Percentiles rank a stretch among this genome's conserved stretches.
Evolutionary conservation across 2,113 vertebrate genomes (phyloP).

Genomic region (Sturnira hondurensis): DNA sequence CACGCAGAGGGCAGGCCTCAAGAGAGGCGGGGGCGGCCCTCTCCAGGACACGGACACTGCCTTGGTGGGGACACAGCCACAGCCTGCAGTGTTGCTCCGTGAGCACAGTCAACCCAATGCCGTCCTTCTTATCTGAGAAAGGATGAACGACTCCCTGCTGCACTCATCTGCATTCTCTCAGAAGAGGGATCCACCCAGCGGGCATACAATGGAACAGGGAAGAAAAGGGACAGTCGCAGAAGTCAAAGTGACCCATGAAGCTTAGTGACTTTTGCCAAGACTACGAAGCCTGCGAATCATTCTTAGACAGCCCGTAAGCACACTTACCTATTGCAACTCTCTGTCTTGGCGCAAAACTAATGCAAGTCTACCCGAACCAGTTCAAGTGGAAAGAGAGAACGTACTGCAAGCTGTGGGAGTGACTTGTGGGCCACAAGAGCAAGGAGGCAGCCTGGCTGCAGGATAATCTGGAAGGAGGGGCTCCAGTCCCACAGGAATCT

Average conservation of each 20-base stretch:
- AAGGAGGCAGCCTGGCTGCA: neutral
- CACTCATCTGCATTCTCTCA: neutral
- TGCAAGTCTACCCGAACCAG: neutral
- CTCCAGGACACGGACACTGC: neutral
- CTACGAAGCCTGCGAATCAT: too few relatives aligned
- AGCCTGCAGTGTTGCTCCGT: too few relatives aligned
- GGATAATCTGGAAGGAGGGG: neutral
- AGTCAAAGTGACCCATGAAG: neutral
- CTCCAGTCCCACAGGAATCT: neutral
- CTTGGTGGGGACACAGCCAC: too few relatives aligned
- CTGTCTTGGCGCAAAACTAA: neutral
- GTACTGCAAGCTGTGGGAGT: neutral
- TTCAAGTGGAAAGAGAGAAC: neutral
- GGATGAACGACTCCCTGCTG: neutral
- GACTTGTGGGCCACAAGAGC: neutral
- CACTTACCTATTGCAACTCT: neutral
- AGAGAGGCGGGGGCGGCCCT: neutral
- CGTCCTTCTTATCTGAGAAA: neutral
- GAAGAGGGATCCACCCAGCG: neutral
- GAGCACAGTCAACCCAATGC: too few relatives aligned
- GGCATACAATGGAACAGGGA: neutral
- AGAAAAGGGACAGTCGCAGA: neutral
- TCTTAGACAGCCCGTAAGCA: neutral
- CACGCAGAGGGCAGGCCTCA: neutral
- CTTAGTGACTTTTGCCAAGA: neutral